Percentiles rank a stretch among this genome's conserved stretches.
phyloP scores from a whole-genome alignment of 2,888 invertebrate genomes.

The Rhyacophila evoluta region DNA sequence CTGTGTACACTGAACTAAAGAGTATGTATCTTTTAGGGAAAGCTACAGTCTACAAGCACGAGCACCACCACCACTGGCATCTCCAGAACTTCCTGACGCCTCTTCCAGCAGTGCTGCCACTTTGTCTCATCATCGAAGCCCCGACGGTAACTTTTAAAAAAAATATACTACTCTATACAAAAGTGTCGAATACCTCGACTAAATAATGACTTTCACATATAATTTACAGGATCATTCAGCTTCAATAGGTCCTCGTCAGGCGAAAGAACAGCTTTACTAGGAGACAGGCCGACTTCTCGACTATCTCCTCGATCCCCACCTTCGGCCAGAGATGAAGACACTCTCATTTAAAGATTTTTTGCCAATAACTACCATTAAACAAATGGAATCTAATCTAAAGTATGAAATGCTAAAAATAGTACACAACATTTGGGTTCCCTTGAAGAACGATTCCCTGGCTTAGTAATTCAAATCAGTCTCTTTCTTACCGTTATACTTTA shows the following conservation, averaged over 20 bases:
- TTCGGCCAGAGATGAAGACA: constrained; percentile 88
- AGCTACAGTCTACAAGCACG: constrained; percentile 73
- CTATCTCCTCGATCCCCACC: constrained; percentile 82
- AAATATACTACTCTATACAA: not conserved
- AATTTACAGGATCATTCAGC: constrained; percentile 71
- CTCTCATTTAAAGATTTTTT: constrained; percentile 74
- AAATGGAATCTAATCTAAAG: too few species aligned
- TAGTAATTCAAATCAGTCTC: too few species aligned
- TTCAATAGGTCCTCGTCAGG: constrained; percentile 74
- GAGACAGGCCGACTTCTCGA: constrained; percentile 77
- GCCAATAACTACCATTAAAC: too few species aligned
- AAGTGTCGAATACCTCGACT: not conserved
- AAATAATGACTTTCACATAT: not conserved
- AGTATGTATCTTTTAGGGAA: too few species aligned
- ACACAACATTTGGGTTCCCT: too few species aligned
- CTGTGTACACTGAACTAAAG: too few species aligned
- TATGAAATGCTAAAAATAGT: too few species aligned
- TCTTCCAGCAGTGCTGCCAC: constrained; percentile 68
- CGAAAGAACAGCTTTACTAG: constrained; percentile 74
- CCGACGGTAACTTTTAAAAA: constrained; percentile 64
- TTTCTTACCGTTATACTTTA: too few species aligned
- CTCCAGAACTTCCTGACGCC: constrained; percentile 72
- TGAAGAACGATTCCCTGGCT: too few species aligned
- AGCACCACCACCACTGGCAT: constrained; percentile 72
- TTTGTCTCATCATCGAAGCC: constrained; percentile 61